phyloP scores from a whole-genome alignment of 2,113 vertebrate species.

The Atlantisia rogersi region DNA sequence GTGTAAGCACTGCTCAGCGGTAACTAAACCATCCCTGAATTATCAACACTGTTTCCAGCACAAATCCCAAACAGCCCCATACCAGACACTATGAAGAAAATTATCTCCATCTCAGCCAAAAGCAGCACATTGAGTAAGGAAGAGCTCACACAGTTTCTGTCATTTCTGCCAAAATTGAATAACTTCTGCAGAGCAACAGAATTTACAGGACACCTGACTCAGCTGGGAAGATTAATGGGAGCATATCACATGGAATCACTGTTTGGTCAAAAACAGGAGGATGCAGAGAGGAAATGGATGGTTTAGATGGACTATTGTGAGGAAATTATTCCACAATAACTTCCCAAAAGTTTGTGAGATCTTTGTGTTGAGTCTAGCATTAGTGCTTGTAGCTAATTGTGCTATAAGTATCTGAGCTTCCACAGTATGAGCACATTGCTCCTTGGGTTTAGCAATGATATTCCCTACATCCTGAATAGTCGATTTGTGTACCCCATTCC shows the following conservation, averaged over 20 bases:
- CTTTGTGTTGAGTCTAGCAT: neutral
- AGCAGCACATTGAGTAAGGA: neutral
- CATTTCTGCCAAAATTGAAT: neutral
- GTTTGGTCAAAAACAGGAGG: neutral
- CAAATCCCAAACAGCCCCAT: too few species aligned
- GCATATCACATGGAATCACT: neutral
- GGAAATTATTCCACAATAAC: neutral
- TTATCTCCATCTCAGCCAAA: too few species aligned
- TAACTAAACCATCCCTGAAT: too few species aligned
- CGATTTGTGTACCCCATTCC: neutral
- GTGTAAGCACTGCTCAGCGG: too few species aligned
- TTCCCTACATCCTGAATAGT: neutral
- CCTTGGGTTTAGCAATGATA: neutral
- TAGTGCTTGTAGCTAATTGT: neutral
- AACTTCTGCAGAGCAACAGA: neutral
- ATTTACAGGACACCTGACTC: neutral
- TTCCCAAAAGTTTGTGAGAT: neutral
- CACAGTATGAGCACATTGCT: fast-evolving
- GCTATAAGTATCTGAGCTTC: neutral
- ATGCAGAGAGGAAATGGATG: neutral
- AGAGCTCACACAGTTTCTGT: neutral
- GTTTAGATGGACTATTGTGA: neutral
- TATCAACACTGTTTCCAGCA: too few species aligned
- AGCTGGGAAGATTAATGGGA: neutral
- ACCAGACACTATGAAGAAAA: too few species aligned